phyloP scores from a whole-genome alignment of 2,113 vertebrate genomes.

The Ondatra zibethicus region DNA sequence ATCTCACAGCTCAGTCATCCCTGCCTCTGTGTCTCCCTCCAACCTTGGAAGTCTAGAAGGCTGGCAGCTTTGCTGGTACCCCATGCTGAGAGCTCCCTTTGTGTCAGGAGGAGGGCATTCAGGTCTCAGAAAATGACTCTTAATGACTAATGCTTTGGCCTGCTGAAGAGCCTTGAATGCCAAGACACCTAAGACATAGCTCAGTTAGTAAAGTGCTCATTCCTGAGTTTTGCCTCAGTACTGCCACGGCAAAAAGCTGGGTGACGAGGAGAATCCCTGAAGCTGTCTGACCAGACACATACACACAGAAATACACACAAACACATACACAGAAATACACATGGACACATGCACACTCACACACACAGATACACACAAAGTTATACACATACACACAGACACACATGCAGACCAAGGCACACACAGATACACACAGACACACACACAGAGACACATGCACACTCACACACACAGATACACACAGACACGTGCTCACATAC shows the following conservation, averaged over 20 bases:
- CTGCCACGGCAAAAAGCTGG: too few relatives aligned
- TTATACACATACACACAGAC: too few relatives aligned
- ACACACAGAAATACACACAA: not conserved
- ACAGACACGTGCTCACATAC: too few relatives aligned
- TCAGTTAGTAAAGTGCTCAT: not conserved
- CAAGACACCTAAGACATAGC: not conserved
- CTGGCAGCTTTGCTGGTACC: not conserved
- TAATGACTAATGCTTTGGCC: not conserved
- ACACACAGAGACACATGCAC: not conserved
- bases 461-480: not conserved
- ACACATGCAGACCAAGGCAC: too few relatives aligned
- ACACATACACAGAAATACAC: not conserved
- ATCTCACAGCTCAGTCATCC: not conserved
- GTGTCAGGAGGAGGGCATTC: not conserved
- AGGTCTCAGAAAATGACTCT: not conserved
- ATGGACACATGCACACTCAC: not conserved
- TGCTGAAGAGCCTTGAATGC: not conserved
- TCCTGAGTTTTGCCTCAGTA: not conserved
- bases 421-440: not conserved
- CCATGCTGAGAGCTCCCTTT: not conserved
- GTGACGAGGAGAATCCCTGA: not conserved
- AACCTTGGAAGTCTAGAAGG: not conserved
- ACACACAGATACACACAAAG: not conserved
- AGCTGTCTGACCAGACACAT: not conserved
- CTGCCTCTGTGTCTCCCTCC: not conserved